Base-by-base conservation (phyloP, 2,113 vertebrate genomes). In the Gopherus flavomarginatus region DNA sequence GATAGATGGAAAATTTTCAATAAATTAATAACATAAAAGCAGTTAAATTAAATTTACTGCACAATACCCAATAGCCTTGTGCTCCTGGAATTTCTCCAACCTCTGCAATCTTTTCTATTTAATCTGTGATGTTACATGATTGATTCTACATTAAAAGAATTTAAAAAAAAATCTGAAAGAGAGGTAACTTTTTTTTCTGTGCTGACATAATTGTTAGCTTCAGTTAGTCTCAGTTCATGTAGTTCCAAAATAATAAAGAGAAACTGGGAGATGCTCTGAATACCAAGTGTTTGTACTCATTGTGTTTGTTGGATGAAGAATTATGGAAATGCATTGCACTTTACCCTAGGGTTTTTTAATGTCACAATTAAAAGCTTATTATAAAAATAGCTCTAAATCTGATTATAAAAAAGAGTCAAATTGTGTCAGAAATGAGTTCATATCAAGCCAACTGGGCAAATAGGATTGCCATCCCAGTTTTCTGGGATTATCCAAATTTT, bases 91-190 rank as follows among this genome's bases (percentile, higher is more conserved):
- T 92, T 88, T 82, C 22, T 96, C 56, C 56, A 75, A 2, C 90
- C 90, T 52, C 83, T 97, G 11, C 85, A 96, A 52, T 92, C 65
- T 69, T 97, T 90, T 94, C 92, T 93, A 0, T 75, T 97, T 96
- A 94, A 91, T 97, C 77, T 94, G 29, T 96, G 92, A 29, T 92
- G 81, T 89, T 92, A 91, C 85, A 93, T 77, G 85, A 97, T 94
- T 94, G 83, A 94, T 90, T 94, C 89, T 98, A 47, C 92, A 94
- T 97, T 97, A 97, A 65, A 93, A 89, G 56, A 97, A 96, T 97
- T 96, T 11, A 3, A 49, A 86, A 17, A 52, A 77, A 17, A 90
- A 94, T 91, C 89, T 88, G 78, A 91, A 91, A 91, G 84, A 4
- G 1, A 94, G 78, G 82, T 96, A 86, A 38, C 52, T 69, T 79